Conservation (phyloP, 1,140 invertebrate genomes). For the Trypoxylus dichotomus region DNA sequence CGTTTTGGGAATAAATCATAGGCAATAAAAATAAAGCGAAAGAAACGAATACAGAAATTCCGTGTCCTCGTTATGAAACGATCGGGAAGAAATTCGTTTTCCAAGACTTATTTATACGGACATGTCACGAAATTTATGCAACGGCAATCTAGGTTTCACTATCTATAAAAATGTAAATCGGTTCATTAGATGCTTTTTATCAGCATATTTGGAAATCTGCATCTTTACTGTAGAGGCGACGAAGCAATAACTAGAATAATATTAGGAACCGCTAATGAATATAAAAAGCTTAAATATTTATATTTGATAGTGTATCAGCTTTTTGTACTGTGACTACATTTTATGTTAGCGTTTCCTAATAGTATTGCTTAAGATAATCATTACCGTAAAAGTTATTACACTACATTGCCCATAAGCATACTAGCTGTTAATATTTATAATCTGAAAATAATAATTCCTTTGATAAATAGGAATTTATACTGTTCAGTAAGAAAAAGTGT, state of each 20-base stretch:
- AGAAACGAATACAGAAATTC: constrained; percentile 22
- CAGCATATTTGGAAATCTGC: constrained; percentile 2
- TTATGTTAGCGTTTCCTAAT: neutral
- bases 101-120: constrained; percentile 8
- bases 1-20: constrained; percentile 10
- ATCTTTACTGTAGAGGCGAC: neutral
- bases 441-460: no score
- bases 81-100: constrained; percentile 17
- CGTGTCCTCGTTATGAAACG: constrained; percentile 24
- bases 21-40: constrained; percentile 18
- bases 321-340: neutral
- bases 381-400: neutral
- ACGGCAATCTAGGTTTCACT: neutral
- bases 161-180: constrained; percentile 10
- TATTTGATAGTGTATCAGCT: neutral
- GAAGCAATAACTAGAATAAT: neutral
- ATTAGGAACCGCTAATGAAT: neutral
- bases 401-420: no score
- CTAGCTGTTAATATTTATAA: no score
- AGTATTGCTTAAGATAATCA: neutral
- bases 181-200: neutral
- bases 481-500: no score
- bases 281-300: neutral
- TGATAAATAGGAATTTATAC: no score
- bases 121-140: constrained; percentile 24